Evolutionary conservation across 37 sponge, comb jelly and placozoan species (phyloP), one percentile per base, ranked within the genome.

Genomic region (Bolinopsis microptera): DNA sequence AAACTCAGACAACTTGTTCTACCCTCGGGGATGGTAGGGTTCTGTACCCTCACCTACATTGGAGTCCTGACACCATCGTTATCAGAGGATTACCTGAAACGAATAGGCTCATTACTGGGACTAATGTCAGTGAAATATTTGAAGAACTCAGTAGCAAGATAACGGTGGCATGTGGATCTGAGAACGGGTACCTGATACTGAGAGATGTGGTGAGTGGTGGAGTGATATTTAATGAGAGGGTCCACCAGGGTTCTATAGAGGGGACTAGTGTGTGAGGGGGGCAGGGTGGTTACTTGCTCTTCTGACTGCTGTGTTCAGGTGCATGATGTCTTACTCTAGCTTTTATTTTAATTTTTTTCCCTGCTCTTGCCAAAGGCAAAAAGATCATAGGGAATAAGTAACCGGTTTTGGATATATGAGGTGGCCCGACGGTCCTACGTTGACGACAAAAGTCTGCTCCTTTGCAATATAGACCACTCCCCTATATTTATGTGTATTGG

Each of bases 171-270:
- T 77, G 80, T 18, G 80, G 80, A 16, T 33, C 80, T 31, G 80
- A 77, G 37, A 77, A 77, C 80, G 80, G 80, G 35, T 77, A 77
- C 21, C 36, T 77, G 35, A 77, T 77, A 35, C 18, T 32, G 21
- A 77, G 80, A 32, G 80, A 77, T 32, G 0, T 77, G 80, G 80
- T 77, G 2, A 77, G 80, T 77, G 80, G 90, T 2, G 0, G 61
- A 5, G 90, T 86, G 0, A 1, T 86, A 30, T 86, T n/a, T 26
- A 16, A 39, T 0, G 90, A 86, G 90, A 38, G 90, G 61, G 27
- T 86, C 0, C 90, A 86, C 28, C 90, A 86, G 48, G 90, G 90
- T 0, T 86, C 90, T 41, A 27, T 86, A 8, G 90, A 86, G 90
- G 90, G 90, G 8, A 8, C 39, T 39, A n/a, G 27, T n/a, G 1